Evolutionary conservation across 2,113 vertebrate species (phyloP).

Genomic region (Athene cunicularia): DNA sequence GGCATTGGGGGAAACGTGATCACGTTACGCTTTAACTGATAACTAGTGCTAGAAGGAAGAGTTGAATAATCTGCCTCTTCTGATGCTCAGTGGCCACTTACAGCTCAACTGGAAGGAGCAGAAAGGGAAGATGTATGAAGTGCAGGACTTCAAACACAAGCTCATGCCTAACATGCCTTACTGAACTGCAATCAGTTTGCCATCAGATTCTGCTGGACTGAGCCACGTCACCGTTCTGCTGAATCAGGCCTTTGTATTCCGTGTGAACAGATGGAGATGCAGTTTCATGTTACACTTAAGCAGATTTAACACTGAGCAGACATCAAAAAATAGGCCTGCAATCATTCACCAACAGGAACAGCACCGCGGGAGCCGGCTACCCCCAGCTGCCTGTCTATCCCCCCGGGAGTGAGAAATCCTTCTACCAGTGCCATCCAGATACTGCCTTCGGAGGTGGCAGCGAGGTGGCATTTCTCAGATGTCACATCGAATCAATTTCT

Average conservation of each 20-base stretch:
- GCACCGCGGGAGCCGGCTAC: background rate
- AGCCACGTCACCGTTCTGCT: background rate
- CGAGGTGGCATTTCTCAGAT: background rate
- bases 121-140: background rate
- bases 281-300: background rate
- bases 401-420: background rate
- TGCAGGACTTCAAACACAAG: background rate
- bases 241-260: background rate
- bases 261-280: background rate
- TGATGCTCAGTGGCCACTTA: background rate
- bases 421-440: background rate
- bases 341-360: background rate
- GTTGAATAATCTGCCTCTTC: background rate
- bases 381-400: background rate
- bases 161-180: background rate
- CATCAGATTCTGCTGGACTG: background rate
- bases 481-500: background rate
- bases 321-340: background rate
- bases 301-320: background rate
- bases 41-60: background rate
- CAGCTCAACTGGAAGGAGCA: background rate
- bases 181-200: background rate
- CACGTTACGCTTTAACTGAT: too few relatives aligned
- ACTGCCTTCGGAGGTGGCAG: background rate
- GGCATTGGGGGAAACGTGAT: accelerated